Evolutionary conservation across 2,797 vertebrate species (phyloP), one percentile per base, ranked within the genome.

Genomic region (Chelonia mydas): DNA sequence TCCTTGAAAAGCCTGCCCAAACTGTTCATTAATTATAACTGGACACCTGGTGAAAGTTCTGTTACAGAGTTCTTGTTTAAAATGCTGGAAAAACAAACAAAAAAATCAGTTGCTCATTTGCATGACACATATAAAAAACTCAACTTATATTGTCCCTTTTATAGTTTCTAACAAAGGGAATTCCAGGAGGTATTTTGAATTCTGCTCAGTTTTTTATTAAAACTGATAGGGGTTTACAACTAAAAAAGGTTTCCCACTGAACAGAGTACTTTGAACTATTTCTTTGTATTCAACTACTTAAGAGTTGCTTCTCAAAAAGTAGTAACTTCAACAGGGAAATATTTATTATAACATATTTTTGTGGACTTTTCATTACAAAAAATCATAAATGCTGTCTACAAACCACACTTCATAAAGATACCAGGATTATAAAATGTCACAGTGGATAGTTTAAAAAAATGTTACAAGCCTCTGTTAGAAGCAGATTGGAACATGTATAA

Each of bases 31-130:
- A 84, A 61, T 51, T 27, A 5, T 31, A 53, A 23, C 5, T 3
- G 50, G 89, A 55, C 53, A 85, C 5, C 15, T 83, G 27, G 2
- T 25, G 74, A 90, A 86, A 28, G 5, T 19, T 68, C 10, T 47
- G 28, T 13, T 83, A 59, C 3, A 59, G 72, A 89, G 91, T 90
- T 77, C 8, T 11, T 2, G 0, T 0, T 80, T 90, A 51, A 81
- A 47, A 85, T 76, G 0, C 0, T 86, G 55, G 15, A 72, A 37
- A 33, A 23, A 55, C 10, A 23, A 2, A 53, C 28, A 31, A 31
- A 16, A 15, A 16, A 33, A 65, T 50, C 23, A 50, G 45, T 59
- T 59, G 21, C 50, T n/a, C 7, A 8, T 78, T 59, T 59, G 45
- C 15, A 55, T 15, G 51, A 17, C 25, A n/a, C 53, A 16, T 53